These are phyloP conservation scores for Heteromyza rotundicornis DNA, from an alignment of 2,888 invertebrate species.

Conservation along the genomic window DNA sequence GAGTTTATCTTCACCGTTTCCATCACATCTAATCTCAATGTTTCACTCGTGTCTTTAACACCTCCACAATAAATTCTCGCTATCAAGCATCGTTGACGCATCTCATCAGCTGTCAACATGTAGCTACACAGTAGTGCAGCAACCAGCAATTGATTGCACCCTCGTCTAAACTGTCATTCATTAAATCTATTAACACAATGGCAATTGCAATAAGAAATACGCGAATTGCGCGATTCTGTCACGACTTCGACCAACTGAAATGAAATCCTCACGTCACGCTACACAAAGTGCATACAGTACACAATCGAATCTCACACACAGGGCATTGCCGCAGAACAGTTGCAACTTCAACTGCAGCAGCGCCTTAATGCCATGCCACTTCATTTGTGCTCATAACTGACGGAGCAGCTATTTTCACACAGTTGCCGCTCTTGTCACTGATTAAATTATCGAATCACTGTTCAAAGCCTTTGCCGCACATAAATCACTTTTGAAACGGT, in stretches of 20 bases:
- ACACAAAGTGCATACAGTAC: constrained; percentile 6
- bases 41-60: too few relatives aligned
- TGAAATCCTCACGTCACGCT: constrained; percentile 18
- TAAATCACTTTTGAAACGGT: too few relatives aligned
- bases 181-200: not conserved
- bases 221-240: constrained; percentile 19
- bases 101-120: too few relatives aligned
- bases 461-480: too few relatives aligned
- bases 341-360: not conserved
- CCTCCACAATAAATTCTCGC: too few relatives aligned
- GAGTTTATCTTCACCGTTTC: too few relatives aligned
- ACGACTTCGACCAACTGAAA: constrained; percentile 32
- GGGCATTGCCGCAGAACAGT: not conserved
- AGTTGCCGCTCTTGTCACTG: too few relatives aligned
- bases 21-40: too few relatives aligned
- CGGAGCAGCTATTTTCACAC: not conserved
- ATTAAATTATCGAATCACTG: too few relatives aligned
- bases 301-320: constrained; percentile 8
- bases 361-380: not conserved
- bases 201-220: not conserved
- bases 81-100: too few relatives aligned
- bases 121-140: not conserved
- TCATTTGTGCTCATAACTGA: not conserved
- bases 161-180: not conserved
- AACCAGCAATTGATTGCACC: not conserved